A percentile compares a stretch with the other conserved stretches of the same genome.
These are phyloP conservation scores for Tachysurus vachellii DNA, from an alignment of 2,113 vertebrate species.

Conservation along the genomic window DNA sequence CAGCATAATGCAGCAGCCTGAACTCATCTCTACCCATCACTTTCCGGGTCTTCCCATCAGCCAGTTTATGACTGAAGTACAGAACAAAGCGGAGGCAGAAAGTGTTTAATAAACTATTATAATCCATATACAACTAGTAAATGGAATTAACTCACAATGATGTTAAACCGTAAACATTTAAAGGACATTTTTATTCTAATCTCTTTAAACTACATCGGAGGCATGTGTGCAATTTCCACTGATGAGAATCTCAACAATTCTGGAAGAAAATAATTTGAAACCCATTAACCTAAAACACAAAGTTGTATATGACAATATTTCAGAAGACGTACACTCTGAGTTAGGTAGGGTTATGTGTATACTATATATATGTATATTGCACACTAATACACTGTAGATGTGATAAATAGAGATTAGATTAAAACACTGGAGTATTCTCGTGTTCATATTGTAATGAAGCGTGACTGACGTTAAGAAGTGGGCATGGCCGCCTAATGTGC, in stretches of 20 bases:
- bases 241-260: neutral
- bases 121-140: too few species aligned
- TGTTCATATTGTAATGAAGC: neutral
- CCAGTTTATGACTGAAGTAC: conserved; percentile 87
- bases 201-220: neutral
- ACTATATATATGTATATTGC: neutral
- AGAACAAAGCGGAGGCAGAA: neutral
- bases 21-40: conserved; percentile 91
- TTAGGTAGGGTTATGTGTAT: neutral
- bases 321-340: neutral
- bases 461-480: conserved; percentile 93
- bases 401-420: neutral
- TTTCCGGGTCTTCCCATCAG: conserved; percentile 93
- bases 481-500: conserved; percentile 87
- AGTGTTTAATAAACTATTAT: neutral
- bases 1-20: conserved; percentile 90
- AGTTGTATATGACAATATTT: neutral
- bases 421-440: neutral
- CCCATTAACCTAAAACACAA: neutral
- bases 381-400: neutral
- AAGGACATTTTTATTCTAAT: neutral
- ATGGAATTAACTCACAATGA: neutral
- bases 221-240: neutral
- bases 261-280: neutral
- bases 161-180: neutral